phyloP scores from a whole-genome alignment of 2,797 vertebrate species.

The Sebastolobus altivelis region DNA sequence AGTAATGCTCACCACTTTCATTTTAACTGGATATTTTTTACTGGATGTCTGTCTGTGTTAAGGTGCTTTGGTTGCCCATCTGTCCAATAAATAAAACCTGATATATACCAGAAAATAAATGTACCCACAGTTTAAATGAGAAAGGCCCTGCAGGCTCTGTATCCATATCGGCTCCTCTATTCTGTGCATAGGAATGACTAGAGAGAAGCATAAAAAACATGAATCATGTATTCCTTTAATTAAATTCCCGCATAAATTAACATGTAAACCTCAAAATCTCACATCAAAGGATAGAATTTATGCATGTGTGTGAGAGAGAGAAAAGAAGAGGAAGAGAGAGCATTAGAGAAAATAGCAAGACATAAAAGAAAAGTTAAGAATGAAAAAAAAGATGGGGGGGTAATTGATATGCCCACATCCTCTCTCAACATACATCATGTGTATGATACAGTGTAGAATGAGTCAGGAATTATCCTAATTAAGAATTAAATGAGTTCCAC shows the following conservation, averaged over 20 bases:
- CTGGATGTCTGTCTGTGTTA: slow-evolving; percentile 32
- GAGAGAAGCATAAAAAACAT: slow-evolving; percentile 16
- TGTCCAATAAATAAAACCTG: slow-evolving; percentile 32
- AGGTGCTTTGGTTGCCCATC: slow-evolving; percentile 2
- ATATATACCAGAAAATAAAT: slow-evolving; percentile 28
- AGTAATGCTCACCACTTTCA: slow-evolving; percentile 36
- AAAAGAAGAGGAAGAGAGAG: not conserved
- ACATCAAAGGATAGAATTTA: slow-evolving; percentile 46
- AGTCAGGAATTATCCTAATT: not conserved
- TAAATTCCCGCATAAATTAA: slow-evolving; percentile 52
- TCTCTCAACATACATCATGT: not conserved
- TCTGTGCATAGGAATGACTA: slow-evolving; percentile 10
- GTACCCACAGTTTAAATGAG: slow-evolving; percentile 10
- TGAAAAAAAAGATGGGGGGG: not conserved
- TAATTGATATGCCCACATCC: not conserved
- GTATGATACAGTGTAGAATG: not conserved
- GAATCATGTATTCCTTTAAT: slow-evolving; percentile 46
- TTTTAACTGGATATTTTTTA: slow-evolving; percentile 46
- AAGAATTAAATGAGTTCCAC: not conserved
- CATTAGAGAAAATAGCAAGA: not conserved
- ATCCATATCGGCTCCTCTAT: not conserved
- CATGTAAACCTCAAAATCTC: slow-evolving; percentile 48
- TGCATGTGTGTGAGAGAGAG: not conserved
- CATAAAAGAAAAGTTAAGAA: not conserved
- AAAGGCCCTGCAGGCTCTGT: not conserved